Conservation (phyloP, 2,888 invertebrate genomes). For the Ischnura elegans region DNA sequence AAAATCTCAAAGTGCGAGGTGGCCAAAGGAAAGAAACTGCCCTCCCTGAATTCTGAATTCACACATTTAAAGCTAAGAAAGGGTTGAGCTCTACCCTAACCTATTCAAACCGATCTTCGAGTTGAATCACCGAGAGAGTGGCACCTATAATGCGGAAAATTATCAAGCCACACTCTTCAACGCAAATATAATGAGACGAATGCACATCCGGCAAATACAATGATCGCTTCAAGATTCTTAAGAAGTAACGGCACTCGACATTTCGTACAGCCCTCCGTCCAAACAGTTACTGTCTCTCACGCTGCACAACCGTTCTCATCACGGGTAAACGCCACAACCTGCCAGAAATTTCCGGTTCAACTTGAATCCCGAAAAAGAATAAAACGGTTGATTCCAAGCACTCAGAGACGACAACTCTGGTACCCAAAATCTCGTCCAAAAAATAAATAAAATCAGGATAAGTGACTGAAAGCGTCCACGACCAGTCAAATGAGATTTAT, state of each 20-base stretch:
- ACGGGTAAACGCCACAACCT: background rate
- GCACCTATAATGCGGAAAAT: too few relatives aligned
- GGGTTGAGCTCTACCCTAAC: too few relatives aligned
- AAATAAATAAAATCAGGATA: background rate
- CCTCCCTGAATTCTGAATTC: too few relatives aligned
- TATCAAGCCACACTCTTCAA: too few relatives aligned
- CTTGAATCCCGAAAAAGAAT: background rate
- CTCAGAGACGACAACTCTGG: background rate
- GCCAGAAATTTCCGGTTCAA: background rate
- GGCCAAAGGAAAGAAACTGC: too few relatives aligned
- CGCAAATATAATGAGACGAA: background rate
- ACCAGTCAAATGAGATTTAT: background rate
- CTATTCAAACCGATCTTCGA: too few relatives aligned
- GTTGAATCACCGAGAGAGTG: too few relatives aligned
- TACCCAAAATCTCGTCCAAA: background rate
- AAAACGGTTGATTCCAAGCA: too few relatives aligned
- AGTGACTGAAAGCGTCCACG: background rate
- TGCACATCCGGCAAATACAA: background rate
- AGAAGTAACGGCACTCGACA: background rate
- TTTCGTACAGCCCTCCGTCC: background rate
- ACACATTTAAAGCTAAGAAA: too few relatives aligned
- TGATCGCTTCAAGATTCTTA: background rate
- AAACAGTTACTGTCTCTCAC: background rate
- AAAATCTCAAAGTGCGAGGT: too few relatives aligned
- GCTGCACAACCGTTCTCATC: background rate